Conservation (phyloP, 2,888 invertebrate genomes). For the Matsumyia berberina region DNA sequence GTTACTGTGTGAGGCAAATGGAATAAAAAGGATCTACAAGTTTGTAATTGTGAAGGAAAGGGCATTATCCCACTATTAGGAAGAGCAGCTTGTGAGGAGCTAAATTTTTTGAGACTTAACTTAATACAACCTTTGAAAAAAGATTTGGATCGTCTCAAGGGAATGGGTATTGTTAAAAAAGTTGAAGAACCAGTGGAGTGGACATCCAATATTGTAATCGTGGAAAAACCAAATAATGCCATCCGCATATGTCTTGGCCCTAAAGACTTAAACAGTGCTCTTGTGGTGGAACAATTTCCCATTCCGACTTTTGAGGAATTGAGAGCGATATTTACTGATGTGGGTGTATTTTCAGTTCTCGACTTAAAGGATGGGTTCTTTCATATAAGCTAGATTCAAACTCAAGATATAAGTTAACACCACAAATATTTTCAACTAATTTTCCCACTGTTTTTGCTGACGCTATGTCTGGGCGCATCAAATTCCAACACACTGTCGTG, state of each 20-base stretch:
- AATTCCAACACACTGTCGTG: no score
- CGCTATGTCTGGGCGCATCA: no score
- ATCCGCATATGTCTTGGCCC: conserved; percentile 59
- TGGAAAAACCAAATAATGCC: conserved; percentile 56
- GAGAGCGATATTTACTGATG: conserved; percentile 28
- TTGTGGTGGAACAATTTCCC: conserved; percentile 53
- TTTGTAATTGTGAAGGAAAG: conserved; percentile 16
- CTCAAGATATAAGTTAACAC: no score
- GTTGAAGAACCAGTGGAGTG: conserved; percentile 52
- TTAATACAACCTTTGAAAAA: conserved; percentile 37
- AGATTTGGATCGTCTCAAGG: conserved; percentile 47
- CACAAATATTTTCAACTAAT: no score
- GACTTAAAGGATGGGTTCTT: conserved; percentile 65
- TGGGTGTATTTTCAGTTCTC: conserved; percentile 46
- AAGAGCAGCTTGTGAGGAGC: conserved; percentile 39
- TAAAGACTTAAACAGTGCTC: conserved; percentile 44
- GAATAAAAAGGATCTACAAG: background rate
- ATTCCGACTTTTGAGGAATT: conserved; percentile 44
- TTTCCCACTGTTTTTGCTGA: no score
- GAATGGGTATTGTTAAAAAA: conserved; percentile 44
- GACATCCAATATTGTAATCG: conserved; percentile 61
- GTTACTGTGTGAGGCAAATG: conserved; percentile 21
- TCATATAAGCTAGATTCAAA: conserved; percentile 38
- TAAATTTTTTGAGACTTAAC: conserved; percentile 35
- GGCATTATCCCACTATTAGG: conserved; percentile 20